Base-by-base conservation (phyloP, 2,113 vertebrate species). In the Clarias magur region DNA sequence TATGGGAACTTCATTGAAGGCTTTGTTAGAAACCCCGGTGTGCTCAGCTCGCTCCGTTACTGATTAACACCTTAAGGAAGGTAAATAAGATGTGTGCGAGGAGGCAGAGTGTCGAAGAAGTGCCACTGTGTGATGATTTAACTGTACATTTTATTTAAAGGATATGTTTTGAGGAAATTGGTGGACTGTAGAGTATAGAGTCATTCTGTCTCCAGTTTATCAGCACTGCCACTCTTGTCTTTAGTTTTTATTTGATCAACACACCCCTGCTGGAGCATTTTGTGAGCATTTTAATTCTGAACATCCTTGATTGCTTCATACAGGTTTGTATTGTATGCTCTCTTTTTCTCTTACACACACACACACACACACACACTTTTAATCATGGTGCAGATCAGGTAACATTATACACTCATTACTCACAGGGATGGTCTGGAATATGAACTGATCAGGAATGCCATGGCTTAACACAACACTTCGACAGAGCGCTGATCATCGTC, bases 1-100 rank as follows among this genome's bases (percentile, higher is more conserved):
- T 92, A 92, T 63, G 93, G 93, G 92, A 95, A 96, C 94, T 95
- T 95, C 93, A 95, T 94, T 95, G 93, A 94, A 94, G 94, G 94
- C 95, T 95, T 95, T 96, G 95, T 95, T 95, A 92, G 83, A 90
- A 91, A 87, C 76, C 88, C 91, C 79, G 42, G 82, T 70, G n/a
- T 59, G 15, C 82, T 67, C 7, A 42, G 70, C 80, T 85, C 62
- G 73, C 34, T 7, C 16, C 23, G 54, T 13, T 59, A 76, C 17
- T 16, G 15, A 38, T 38, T 57, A 56, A 13, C 54, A 13, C 13
- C 9, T 2, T n/a, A 4, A 12, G 0, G 21, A 0, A 12, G 8
- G 0, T 21, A 2, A 25, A 38, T 17, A 30, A 30, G 21, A 80
- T 19, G 5, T 79, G 7, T 1, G 8, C 6, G 8, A 34, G 17